Percentiles rank a stretch among this genome's conserved stretches.
Evolutionary conservation across 2,888 invertebrate genomes (phyloP).

Genomic region (Spialia ferax): DNA sequence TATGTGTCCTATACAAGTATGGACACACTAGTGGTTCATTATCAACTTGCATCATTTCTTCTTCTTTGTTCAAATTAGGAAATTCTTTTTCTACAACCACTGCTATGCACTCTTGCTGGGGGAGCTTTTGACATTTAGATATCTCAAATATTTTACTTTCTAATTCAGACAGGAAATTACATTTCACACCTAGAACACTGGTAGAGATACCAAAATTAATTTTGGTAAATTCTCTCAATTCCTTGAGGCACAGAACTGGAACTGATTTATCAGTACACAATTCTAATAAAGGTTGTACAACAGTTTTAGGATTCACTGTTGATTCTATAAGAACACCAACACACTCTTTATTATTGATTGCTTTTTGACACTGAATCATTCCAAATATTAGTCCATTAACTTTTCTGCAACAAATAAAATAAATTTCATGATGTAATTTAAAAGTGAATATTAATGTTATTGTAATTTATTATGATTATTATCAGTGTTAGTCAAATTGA

Average conservation of each 20-base stretch:
- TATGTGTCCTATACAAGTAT: slow-evolving; percentile 69
- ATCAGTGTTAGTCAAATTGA: too few relatives aligned
- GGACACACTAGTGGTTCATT: slow-evolving; percentile 46
- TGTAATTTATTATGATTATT: too few relatives aligned
- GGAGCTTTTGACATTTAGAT: slow-evolving; percentile 51
- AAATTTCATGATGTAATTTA: background rate
- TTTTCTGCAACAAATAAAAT: slow-evolving; percentile 58
- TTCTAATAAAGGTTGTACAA: slow-evolving; percentile 75
- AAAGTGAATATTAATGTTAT: background rate
- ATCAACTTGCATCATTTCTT: slow-evolving; percentile 40
- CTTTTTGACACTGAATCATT: slow-evolving; percentile 63
- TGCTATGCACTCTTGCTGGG: slow-evolving; percentile 24
- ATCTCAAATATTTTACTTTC: slow-evolving; percentile 54
- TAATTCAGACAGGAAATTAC: slow-evolving; percentile 55
- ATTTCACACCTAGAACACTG: slow-evolving; percentile 72
- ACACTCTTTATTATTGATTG: slow-evolving; percentile 59
- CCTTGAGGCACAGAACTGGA: slow-evolving; percentile 71
- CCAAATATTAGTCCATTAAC: slow-evolving; percentile 74
- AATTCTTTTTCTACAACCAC: slow-evolving; percentile 29
- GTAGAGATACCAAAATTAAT: slow-evolving; percentile 74
- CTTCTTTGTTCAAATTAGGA: slow-evolving; percentile 38
- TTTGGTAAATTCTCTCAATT: slow-evolving; percentile 60
- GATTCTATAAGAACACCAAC: slow-evolving; percentile 74
- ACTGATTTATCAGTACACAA: slow-evolving; percentile 60
- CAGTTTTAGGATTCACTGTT: slow-evolving; percentile 67